These are phyloP conservation scores for Potorous gilbertii DNA, from an alignment of 2,797 vertebrate genomes.

Conservation along the genomic window DNA sequence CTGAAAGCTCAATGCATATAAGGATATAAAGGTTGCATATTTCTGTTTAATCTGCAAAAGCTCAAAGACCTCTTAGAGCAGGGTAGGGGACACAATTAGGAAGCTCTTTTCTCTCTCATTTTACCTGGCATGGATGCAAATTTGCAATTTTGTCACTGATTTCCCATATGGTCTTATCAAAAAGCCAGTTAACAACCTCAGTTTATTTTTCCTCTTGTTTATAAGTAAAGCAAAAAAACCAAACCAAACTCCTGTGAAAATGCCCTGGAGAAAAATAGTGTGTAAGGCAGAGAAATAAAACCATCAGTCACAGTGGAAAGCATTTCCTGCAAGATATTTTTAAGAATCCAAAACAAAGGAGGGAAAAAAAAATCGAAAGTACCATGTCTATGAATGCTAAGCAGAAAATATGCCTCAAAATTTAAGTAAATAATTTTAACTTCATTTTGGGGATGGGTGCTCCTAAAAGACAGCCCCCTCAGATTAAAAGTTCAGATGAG, in stretches of 20 bases:
- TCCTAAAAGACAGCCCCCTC: neutral
- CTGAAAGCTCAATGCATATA: neutral
- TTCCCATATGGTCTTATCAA: neutral
- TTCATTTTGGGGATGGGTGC: neutral
- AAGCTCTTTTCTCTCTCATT: neutral
- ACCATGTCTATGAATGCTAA: neutral
- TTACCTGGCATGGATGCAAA: neutral
- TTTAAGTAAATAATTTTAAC: neutral
- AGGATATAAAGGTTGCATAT: neutral
- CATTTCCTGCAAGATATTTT: neutral
- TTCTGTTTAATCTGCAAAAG: neutral
- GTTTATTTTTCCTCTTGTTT: neutral
- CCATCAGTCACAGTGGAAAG: neutral
- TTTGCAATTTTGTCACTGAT: neutral
- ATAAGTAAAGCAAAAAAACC: neutral
- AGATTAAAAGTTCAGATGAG: neutral
- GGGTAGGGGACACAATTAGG: neutral
- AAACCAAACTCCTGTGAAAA: conserved; percentile 1
- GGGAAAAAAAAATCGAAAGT: neutral
- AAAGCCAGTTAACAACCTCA: neutral
- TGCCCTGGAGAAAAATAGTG: neutral
- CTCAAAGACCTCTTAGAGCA: neutral
- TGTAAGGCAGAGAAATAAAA: neutral
- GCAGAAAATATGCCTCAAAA: neutral
- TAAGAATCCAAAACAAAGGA: neutral